Base-by-base conservation (phyloP, 2,797 vertebrate species). In the Sebastes matsubarae region DNA sequence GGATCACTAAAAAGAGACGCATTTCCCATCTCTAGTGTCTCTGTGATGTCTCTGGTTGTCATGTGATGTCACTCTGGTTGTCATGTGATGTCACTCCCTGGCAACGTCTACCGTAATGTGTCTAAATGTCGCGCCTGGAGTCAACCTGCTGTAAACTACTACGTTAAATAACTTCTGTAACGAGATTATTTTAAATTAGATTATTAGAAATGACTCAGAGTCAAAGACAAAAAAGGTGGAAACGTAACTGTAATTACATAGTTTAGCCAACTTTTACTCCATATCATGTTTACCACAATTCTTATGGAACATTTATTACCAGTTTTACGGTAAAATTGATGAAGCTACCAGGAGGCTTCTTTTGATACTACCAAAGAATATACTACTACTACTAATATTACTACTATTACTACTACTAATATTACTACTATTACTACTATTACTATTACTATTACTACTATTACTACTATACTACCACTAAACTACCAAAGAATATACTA, bases 101-200 rank as follows among this genome's bases (percentile, higher is more conserved):
- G 83, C 63, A 83, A 81, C 83, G 46, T 6, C 1, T 7, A 78
- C 88, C 89, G 87, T 88, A 93, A 87, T 75, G 55, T 29, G 3
- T 0, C 1, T 54, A 89, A 81, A 57, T 84, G 24, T 2, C 59
- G 24, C 67, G 5, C 8, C 2, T 36, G 8, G 3, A 13, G 20
- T 13, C 10, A 29, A 29, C 61, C 25, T 8, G 30, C 9, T 1
- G 0, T 3, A 1, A 18, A 18, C 8, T 4, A 22, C n/a, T 16
- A 20, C 13, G 4, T 9, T 16, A 22, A 50, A 1, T 0, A 64
- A 13, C n/a, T 13, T 38, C 13, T 38, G 34, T 36, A 36, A 36
- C 0, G 34, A 12, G 34, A 36, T 36, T 36, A 36, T 38, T 38
- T 38, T 38, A 38, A 13, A 38, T 38, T 38, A 38, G 36, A 13